Conservation (phyloP, 2,797 vertebrate species). For the Sus cebifrons region DNA sequence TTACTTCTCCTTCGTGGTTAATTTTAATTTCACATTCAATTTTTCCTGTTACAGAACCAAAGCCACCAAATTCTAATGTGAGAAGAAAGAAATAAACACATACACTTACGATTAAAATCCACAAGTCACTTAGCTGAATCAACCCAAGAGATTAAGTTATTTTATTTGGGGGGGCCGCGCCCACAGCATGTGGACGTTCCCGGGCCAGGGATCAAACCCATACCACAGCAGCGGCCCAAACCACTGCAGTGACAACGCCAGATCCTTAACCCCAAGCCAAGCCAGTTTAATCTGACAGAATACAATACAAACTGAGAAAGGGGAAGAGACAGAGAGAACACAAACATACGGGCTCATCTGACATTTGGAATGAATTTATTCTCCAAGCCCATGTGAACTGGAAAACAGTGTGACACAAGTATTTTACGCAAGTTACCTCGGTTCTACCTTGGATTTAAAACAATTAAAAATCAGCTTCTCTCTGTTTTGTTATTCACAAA, state of each 20-base stretch:
- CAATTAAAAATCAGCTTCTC: constrained; percentile 51
- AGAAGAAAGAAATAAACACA: constrained; percentile 79
- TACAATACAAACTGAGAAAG: background rate
- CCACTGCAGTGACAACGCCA: too few relatives aligned
- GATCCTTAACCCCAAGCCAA: too few relatives aligned
- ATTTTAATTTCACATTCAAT: constrained; percentile 98
- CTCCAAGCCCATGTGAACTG: constrained; percentile 49
- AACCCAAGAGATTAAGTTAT: background rate
- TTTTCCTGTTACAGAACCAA: constrained; percentile 96
- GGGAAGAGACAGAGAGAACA: background rate
- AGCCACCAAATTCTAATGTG: constrained; percentile 95
- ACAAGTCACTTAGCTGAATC: constrained; percentile 28
- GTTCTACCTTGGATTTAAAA: constrained; percentile 59
- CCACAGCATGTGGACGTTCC: too few relatives aligned
- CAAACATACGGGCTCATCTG: background rate
- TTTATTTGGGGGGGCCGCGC: too few relatives aligned
- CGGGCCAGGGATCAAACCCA: too few relatives aligned
- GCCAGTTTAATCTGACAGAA: constrained; percentile 61
- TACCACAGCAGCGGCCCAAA: too few relatives aligned
- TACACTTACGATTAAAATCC: constrained; percentile 72
- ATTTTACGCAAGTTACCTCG: constrained; percentile 37
- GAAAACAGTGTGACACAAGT: constrained; percentile 34
- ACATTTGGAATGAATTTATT: constrained; percentile 52
- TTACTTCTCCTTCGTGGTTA: constrained; percentile 98
- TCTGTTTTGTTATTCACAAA: constrained; percentile 51